Evolutionary conservation across 37 sponge, comb jelly and placozoan genomes (phyloP).

Genomic region (Axinella damicornis): DNA sequence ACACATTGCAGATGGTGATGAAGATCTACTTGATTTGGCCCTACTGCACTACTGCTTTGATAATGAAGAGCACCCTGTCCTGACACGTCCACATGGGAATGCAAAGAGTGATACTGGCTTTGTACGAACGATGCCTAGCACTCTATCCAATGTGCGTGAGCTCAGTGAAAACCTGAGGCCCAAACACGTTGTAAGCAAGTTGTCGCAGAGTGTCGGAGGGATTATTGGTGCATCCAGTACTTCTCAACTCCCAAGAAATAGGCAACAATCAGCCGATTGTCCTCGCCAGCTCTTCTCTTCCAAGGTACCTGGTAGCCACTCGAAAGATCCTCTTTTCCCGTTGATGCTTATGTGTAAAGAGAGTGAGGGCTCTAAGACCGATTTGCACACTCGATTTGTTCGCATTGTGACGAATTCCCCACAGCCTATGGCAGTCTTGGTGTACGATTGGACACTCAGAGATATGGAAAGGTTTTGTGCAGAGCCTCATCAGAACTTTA

Average conservation of each 20-base stretch:
- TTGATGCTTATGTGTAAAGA: constrained; percentile 53
- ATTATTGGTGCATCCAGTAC: too few species aligned
- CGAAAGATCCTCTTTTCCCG: constrained; percentile 26
- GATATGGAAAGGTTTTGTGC: constrained; percentile 41
- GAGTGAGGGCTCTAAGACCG: constrained; percentile 7
- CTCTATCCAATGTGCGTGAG: neutral
- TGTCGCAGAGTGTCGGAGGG: neutral
- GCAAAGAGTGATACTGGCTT: neutral
- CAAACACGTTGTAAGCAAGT: constrained; percentile 7
- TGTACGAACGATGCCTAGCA: constrained; percentile 39
- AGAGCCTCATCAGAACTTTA: neutral
- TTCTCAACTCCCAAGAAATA: too few species aligned
- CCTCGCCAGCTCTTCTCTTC: too few species aligned
- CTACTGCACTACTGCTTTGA: constrained; percentile 19
- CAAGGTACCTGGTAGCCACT: neutral
- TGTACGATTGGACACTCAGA: constrained; percentile 32
- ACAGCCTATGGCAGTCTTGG: constrained; percentile 16
- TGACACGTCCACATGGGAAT: constrained; percentile 35
- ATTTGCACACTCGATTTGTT: constrained; percentile 18
- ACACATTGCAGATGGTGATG: constrained; percentile 22
- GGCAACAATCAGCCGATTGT: too few species aligned
- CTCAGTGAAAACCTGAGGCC: neutral
- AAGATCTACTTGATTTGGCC: constrained; percentile 11
- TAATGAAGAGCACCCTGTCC: constrained; percentile 7
- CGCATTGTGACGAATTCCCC: constrained; percentile 19